phyloP scores from a whole-genome alignment of 2,888 invertebrate genomes.

The Protophormia terraenovae region DNA sequence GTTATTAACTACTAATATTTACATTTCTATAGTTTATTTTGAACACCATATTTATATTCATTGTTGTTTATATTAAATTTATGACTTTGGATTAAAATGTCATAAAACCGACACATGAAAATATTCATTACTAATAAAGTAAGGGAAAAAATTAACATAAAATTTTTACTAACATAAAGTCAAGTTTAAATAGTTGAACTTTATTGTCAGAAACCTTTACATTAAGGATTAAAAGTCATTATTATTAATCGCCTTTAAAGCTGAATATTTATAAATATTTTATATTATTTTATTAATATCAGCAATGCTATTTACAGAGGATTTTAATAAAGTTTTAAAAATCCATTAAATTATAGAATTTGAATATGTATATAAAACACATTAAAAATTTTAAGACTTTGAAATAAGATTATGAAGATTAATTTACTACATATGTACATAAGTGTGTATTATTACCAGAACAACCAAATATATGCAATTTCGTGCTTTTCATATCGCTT shows the following conservation, averaged over 20 bases:
- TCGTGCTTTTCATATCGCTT: too few species aligned
- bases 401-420: too few species aligned
- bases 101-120: neutral
- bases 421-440: too few species aligned
- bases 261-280: neutral
- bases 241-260: neutral
- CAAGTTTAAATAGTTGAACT: neutral
- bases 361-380: too few species aligned
- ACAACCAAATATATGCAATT: too few species aligned
- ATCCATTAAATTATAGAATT: neutral
- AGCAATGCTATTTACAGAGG: neutral
- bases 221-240: neutral
- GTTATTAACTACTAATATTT: neutral
- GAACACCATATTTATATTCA: neutral
- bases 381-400: too few species aligned
- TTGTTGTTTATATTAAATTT: neutral
- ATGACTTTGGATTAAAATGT: conserved; percentile 29
- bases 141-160: neutral
- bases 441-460: too few species aligned
- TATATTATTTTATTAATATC: neutral
- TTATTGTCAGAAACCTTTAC: neutral
- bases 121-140: neutral
- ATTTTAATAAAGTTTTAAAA: neutral
- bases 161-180: neutral
- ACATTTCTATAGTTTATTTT: neutral